Evolutionary conservation across 2,113 vertebrate species (phyloP).

Genomic region (Thamnaconus septentrionalis): DNA sequence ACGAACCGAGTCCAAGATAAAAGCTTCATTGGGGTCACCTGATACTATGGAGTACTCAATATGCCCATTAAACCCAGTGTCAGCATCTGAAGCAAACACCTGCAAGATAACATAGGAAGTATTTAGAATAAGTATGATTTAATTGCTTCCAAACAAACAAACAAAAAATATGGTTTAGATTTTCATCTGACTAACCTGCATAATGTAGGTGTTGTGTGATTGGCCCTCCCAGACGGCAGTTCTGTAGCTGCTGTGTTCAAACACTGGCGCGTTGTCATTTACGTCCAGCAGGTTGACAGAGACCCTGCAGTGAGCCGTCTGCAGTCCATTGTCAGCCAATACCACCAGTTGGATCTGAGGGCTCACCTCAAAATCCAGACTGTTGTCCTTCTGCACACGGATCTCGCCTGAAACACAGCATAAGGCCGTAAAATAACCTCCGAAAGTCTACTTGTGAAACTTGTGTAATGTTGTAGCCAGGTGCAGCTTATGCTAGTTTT

Average conservation of each 20-base stretch:
- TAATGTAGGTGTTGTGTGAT: slow-evolving; percentile 73
- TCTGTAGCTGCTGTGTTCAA: slow-evolving; percentile 79
- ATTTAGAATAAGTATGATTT: not conserved
- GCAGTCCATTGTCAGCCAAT: slow-evolving; percentile 77
- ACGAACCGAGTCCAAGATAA: slow-evolving; percentile 80
- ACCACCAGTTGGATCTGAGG: slow-evolving; percentile 77
- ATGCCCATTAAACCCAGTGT: slow-evolving; percentile 83
- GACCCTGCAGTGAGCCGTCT: slow-evolving; percentile 78
- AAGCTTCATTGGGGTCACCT: slow-evolving; percentile 82
- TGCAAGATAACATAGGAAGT: slow-evolving; percentile 43
- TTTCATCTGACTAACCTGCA: slow-evolving; percentile 76
- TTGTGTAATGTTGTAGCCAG: no score
- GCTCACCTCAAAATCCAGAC: slow-evolving; percentile 84
- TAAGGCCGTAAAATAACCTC: not conserved
- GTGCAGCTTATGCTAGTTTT: no score
- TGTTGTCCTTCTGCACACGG: slow-evolving; percentile 79
- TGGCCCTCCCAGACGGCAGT: slow-evolving; percentile 85
- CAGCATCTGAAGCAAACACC: slow-evolving; percentile 86
- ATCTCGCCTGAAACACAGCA: slow-evolving; percentile 76
- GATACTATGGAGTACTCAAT: slow-evolving; percentile 85
- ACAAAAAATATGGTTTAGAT: not conserved
- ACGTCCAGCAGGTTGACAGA: slow-evolving; percentile 79
- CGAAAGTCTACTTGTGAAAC: not conserved
- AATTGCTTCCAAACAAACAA: not conserved
- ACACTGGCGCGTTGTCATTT: slow-evolving; percentile 86